Base-by-base conservation (phyloP, 1,140 invertebrate genomes). In the Tetraneura akinire region DNA sequence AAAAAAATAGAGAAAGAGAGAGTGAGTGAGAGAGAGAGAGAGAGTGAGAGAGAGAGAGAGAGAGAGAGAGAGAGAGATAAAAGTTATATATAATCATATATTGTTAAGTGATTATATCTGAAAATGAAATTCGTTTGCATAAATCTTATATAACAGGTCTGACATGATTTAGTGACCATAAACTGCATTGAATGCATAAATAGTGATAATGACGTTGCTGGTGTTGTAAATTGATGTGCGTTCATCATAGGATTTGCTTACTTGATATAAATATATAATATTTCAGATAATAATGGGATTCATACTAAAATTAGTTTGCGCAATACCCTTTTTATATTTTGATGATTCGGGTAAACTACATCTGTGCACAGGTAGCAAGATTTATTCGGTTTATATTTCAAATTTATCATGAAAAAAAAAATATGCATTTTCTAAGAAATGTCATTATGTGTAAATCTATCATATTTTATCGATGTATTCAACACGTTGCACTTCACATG, bases 241-340 rank as follows among this genome's bases (percentile, higher is more conserved):
- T 51, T 49, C 49, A 71, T 71, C 16, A 71, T 29, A 51, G 21
- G 26, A 71, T 71, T 51, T 51, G 68, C 68, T 51, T 71, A 71
- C 47, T 29, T 45, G 10, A 71, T 71, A 11, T 51, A n/a, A n/a
- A n/a, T n/a, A n/a, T n/a, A n/a, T n/a, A n/a, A n/a, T n/a, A n/a
- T n/a, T n/a, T 32, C 51, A 51, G 49, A 51, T 51, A 29, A 71
- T 51, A 18, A 23, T 18, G 21, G 32, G 32, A 3, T 16, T 8
- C 5, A 47, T 4, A 26, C 8, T 68, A 21, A 23, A 68, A 68
- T 68, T 47, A 42, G 32, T 47, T 13, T 47, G 21, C 23, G 23
- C 23, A 45, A 68, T 45, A 45, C n/a, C 42, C 11, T 45, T 23
- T 4, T 21, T 32, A 42, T 4, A 1, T 45, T 66, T 23, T 45